phyloP scores from a whole-genome alignment of 1,140 invertebrate species.

The Araneus ventricosus region DNA sequence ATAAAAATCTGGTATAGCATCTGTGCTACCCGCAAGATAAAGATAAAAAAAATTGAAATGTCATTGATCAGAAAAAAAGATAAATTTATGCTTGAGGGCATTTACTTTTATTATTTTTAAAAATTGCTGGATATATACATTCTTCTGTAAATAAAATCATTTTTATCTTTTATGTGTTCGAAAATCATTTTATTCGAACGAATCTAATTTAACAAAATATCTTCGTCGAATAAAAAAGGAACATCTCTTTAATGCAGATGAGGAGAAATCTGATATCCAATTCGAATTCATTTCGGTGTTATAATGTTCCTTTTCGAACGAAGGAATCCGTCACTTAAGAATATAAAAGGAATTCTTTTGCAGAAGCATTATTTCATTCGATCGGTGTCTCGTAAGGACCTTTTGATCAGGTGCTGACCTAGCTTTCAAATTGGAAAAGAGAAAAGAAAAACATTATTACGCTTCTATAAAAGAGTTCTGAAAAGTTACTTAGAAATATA shows the following conservation, averaged over 20 bases:
- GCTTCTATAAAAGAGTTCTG: background rate
- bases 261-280: background rate
- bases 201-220: too few relatives aligned
- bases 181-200: too few relatives aligned
- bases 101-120: too few relatives aligned
- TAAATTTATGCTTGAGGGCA: too few relatives aligned
- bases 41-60: too few relatives aligned
- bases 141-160: too few relatives aligned
- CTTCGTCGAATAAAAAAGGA: too few relatives aligned
- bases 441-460: background rate
- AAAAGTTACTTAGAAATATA: background rate
- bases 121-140: too few relatives aligned
- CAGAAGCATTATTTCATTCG: constrained; percentile 10
- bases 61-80: too few relatives aligned
- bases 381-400: background rate
- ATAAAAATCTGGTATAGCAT: too few relatives aligned
- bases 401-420: background rate
- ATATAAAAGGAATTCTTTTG: background rate
- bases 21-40: too few relatives aligned
- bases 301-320: background rate
- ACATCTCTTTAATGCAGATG: background rate
- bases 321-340: background rate
- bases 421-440: background rate
- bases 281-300: background rate
- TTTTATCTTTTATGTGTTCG: too few relatives aligned